Percentiles rank a stretch among this genome's conserved stretches.
phyloP scores from a whole-genome alignment of 2,888 invertebrate species.

The Leptogaster cylindrica region DNA sequence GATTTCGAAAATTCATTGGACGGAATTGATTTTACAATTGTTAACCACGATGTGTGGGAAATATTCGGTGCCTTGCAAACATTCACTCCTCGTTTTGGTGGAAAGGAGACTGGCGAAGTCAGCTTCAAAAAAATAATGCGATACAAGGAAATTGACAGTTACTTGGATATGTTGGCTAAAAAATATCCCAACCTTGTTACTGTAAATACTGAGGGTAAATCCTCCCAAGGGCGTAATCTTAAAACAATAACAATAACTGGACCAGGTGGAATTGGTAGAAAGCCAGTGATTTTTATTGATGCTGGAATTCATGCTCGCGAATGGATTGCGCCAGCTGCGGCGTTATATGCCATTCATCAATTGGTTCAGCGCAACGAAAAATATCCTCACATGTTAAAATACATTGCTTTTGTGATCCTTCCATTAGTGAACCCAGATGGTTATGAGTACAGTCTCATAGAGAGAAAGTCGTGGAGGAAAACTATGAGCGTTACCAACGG shows the following conservation, averaged over 20 bases:
- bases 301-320: conserved; percentile 72
- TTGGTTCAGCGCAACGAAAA: conserved; percentile 64
- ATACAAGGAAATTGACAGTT: conserved; percentile 62
- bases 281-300: conserved; percentile 65
- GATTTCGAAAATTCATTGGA: conserved; percentile 50
- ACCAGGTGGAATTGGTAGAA: conserved; percentile 62
- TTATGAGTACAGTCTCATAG: conserved; percentile 68
- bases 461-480: conserved; percentile 65
- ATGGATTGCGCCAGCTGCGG: conserved; percentile 70
- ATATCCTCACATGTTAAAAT: conserved; percentile 64
- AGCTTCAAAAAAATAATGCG: too few relatives aligned
- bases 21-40: conserved; percentile 53
- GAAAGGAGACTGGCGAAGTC: too few relatives aligned
- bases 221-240: conserved; percentile 67
- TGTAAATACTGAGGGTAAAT: conserved; percentile 66
- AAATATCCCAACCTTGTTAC: conserved; percentile 65
- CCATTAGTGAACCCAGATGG: conserved; percentile 77
- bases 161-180: conserved; percentile 62
- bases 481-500: conserved; percentile 61
- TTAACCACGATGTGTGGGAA: conserved; percentile 48
- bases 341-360: conserved; percentile 67
- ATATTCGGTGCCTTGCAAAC: too few relatives aligned
- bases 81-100: too few relatives aligned
- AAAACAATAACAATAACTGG: conserved; percentile 70
- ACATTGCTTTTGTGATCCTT: conserved; percentile 70